Conservation (phyloP, 2,797 vertebrate genomes). For the Girardinus metallicus region DNA sequence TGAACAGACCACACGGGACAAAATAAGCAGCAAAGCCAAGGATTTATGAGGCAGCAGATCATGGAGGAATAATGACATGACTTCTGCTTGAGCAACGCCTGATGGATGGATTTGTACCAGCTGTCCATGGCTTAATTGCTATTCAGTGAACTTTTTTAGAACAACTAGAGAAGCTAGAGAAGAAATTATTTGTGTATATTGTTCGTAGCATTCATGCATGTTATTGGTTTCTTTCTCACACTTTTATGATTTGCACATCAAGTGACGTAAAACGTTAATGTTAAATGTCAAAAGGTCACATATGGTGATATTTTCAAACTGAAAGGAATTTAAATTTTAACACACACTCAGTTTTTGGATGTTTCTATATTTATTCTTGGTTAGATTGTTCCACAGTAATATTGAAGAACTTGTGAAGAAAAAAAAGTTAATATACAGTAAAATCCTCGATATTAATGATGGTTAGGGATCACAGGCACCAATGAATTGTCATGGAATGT, state of each 20-base stretch:
- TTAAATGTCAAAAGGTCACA: too few relatives aligned
- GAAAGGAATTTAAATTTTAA: neutral
- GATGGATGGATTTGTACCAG: slow-evolving; percentile 4
- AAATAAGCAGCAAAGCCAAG: neutral
- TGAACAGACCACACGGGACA: neutral
- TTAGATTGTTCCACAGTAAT: neutral
- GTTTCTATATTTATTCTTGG: too few relatives aligned
- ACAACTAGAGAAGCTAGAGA: neutral
- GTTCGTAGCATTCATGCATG: neutral
- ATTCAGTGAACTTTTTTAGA: neutral
- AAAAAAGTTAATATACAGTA: neutral
- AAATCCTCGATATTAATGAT: too few relatives aligned
- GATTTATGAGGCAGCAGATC: neutral
- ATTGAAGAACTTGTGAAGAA: neutral
- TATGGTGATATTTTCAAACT: neutral
- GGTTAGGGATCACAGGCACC: too few relatives aligned
- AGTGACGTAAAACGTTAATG: neutral
- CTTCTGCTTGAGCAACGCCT: neutral
- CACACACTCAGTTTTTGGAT: neutral
- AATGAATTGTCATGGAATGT: too few relatives aligned
- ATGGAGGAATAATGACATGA: neutral
- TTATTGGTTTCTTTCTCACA: neutral
- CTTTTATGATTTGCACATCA: neutral
- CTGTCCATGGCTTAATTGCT: neutral
- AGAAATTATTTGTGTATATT: neutral